Percentiles rank a stretch among this genome's conserved stretches.
Evolutionary conservation across 2,113 vertebrate species (phyloP).

Genomic region (Rattus rattus): DNA sequence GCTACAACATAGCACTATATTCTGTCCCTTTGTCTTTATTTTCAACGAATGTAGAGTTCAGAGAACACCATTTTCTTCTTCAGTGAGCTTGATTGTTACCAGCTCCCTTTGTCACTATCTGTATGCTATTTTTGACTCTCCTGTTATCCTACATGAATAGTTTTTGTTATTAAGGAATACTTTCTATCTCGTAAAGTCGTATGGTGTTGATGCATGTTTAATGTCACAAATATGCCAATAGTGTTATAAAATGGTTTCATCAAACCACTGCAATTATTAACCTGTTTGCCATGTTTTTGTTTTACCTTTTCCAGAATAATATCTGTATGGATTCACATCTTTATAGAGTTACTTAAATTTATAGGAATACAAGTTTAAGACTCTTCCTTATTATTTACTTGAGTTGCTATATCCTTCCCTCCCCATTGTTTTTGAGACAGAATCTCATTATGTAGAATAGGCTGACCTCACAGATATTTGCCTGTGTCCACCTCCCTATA

Average conservation of each 20-base stretch:
- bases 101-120: not conserved
- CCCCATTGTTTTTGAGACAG: not conserved
- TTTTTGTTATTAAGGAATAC: not conserved
- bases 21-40: not conserved
- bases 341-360: not conserved
- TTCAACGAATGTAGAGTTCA: not conserved
- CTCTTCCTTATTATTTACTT: not conserved
- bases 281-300: not conserved
- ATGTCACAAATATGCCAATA: not conserved
- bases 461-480: not conserved
- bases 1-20: not conserved
- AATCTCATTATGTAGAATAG: not conserved
- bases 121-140: not conserved
- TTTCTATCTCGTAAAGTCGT: not conserved
- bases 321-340: not conserved
- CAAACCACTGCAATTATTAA: not conserved
- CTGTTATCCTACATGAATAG: not conserved
- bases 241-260: not conserved
- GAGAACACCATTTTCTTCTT: not conserved
- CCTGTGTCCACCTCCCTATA: too few relatives aligned
- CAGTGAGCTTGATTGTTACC: not conserved
- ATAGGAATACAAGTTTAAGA: conserved; percentile 19
- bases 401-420: not conserved
- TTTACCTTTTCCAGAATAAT: not conserved
- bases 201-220: not conserved